A percentile compares a stretch with the other conserved stretches of the same genome.
phyloP scores from a whole-genome alignment of 2,797 vertebrate genomes.

The Oreochromis mossambicus region DNA sequence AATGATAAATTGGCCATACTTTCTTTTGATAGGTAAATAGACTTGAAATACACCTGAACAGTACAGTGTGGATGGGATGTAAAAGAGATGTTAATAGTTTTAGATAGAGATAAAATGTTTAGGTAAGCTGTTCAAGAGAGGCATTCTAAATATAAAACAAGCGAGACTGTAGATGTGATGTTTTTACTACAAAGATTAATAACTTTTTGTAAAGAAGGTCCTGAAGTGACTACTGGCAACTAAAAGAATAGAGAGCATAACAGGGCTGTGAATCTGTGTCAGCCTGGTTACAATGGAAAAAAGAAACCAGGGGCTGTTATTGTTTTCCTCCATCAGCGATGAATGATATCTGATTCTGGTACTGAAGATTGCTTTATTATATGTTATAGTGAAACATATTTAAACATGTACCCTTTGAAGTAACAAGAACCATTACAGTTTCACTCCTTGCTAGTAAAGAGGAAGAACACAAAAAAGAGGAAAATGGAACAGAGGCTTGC shows the following conservation, averaged over 20 bases:
- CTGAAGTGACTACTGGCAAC: neutral
- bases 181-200: neutral
- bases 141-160: neutral
- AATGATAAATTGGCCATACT: neutral
- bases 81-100: neutral
- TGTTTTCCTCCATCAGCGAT: neutral
- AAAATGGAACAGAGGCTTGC: slow-evolving; percentile 35
- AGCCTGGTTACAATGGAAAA: neutral
- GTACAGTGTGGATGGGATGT: neutral
- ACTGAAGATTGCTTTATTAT: neutral
- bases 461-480: slow-evolving; percentile 37
- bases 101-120: neutral
- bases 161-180: rapidly evolving
- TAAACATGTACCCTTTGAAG: slow-evolving; percentile 46
- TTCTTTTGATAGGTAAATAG: neutral
- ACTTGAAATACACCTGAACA: rapidly evolving
- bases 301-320: neutral
- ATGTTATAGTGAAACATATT: slow-evolving; percentile 20
- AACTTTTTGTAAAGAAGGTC: neutral
- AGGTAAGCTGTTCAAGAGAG: neutral
- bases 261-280: neutral
- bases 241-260: neutral
- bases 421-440: slow-evolving; percentile 45
- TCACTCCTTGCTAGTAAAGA: slow-evolving; percentile 26
- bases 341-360: neutral